Conservation (phyloP, 2,113 vertebrate genomes). For the Grallaria varia region DNA sequence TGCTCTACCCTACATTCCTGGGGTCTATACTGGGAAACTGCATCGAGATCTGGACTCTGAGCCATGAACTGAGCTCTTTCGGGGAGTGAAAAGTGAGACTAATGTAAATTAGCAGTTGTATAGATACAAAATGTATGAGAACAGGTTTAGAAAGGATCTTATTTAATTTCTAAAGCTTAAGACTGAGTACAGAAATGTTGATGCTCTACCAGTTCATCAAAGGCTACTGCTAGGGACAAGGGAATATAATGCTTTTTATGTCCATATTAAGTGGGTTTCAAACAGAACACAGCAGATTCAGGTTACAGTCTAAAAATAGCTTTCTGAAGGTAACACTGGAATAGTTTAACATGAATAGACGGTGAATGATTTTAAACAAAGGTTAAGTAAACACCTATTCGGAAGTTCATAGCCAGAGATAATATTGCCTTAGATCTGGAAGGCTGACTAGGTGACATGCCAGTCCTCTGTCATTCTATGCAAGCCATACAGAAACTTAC, state of each 20-base stretch:
- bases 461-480: neutral
- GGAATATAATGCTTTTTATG: neutral
- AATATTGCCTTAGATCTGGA: neutral
- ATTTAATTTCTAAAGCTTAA: neutral
- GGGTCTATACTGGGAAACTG: neutral
- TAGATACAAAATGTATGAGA: neutral
- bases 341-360: neutral
- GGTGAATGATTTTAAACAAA: neutral
- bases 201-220: neutral
- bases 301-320: neutral
- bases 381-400: neutral
- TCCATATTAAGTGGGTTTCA: neutral
- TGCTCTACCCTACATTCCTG: neutral
- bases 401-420: neutral
- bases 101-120: neutral
- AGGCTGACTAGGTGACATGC: neutral
- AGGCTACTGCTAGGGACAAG: neutral
- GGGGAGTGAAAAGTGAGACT: neutral
- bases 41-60: neutral
- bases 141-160: accelerated
- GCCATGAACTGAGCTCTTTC: too few relatives aligned
- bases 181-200: neutral
- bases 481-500: neutral
- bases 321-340: neutral
- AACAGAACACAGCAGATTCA: neutral